Evolutionary conservation across 2,888 invertebrate species (phyloP).

Genomic region (Megaustenia siamemsis): DNA sequence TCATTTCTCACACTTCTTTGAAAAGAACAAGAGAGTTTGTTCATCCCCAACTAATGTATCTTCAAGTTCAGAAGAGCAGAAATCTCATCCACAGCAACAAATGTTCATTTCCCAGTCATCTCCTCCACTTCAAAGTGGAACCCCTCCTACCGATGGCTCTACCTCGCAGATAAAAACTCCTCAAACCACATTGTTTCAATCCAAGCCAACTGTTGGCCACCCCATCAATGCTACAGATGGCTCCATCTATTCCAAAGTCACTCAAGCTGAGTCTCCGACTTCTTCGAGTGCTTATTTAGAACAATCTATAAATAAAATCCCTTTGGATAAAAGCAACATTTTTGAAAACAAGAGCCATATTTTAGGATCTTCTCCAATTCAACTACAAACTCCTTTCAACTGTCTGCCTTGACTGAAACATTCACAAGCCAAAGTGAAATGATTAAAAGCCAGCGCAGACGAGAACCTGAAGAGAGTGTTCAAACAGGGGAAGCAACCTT

Average conservation of each 20-base stretch:
- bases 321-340: not conserved
- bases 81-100: constrained; percentile 1
- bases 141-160: not conserved
- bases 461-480: not conserved
- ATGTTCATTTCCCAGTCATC: not conserved
- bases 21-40: not conserved
- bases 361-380: not conserved
- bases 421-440: not conserved
- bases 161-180: not conserved
- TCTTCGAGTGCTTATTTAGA: not conserved
- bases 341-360: not conserved
- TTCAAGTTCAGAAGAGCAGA: not conserved
- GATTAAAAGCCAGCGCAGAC: not conserved
- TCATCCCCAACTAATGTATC: no score
- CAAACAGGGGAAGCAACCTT: not conserved
- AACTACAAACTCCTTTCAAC: not conserved
- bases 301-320: not conserved
- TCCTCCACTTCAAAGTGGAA: not conserved
- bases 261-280: not conserved
- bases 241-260: not conserved
- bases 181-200: not conserved
- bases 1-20: constrained; percentile 30
- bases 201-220: not conserved
- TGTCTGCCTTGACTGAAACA: not conserved
- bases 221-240: not conserved